A percentile compares a stretch with the other conserved stretches of the same genome.
Conservation (phyloP, 2,888 invertebrate species). For the Eulithis prunata region DNA sequence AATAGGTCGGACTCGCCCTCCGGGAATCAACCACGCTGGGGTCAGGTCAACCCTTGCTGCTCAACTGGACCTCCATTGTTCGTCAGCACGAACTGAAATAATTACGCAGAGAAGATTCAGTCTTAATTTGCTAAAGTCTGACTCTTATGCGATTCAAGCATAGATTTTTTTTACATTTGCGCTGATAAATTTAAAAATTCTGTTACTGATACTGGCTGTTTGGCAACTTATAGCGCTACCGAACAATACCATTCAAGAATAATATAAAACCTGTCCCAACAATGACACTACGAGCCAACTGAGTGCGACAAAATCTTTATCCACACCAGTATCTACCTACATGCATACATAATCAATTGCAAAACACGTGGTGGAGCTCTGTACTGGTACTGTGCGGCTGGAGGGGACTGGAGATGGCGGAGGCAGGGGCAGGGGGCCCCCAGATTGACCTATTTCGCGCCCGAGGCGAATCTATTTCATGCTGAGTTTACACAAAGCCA, state of each 20-base stretch:
- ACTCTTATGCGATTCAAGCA: too few relatives aligned
- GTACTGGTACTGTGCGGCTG: neutral
- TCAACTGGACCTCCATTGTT: conserved; percentile 10
- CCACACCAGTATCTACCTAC: neutral
- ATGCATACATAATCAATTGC: conserved; percentile 18
- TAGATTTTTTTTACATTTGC: too few relatives aligned
- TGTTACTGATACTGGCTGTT: too few relatives aligned
- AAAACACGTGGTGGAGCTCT: conserved; percentile 21
- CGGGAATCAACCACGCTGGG: conserved; percentile 14
- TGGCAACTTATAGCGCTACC: too few relatives aligned
- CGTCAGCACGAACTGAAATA: neutral
- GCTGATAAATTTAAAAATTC: too few relatives aligned
- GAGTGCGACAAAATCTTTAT: neutral
- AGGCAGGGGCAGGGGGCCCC: conserved; percentile 21
- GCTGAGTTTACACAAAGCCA: conserved; percentile 10
- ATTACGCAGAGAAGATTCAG: too few relatives aligned
- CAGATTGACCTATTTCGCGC: conserved; percentile 33
- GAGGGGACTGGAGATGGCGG: conserved; percentile 4
- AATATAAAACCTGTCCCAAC: too few relatives aligned
- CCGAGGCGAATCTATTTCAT: conserved; percentile 23
- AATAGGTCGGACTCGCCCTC: conserved; percentile 22
- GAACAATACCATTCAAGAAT: neutral
- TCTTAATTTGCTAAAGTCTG: too few relatives aligned
- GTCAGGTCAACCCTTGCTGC: conserved; percentile 17
- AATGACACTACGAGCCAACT: neutral